phyloP scores from a whole-genome alignment of 2,113 vertebrate genomes.

The Zosterops lateralis region DNA sequence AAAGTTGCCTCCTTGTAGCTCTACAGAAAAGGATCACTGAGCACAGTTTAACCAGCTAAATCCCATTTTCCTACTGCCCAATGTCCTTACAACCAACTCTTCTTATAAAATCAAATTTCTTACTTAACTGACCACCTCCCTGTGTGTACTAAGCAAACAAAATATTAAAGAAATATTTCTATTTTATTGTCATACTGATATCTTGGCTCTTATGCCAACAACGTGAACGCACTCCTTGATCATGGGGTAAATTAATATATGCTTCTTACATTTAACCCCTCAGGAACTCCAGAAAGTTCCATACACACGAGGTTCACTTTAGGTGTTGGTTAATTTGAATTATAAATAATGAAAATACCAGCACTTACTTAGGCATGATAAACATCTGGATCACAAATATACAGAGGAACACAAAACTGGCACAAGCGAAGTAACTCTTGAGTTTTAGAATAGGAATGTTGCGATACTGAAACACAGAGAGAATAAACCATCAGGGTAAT shows the following conservation, averaged over 20 bases:
- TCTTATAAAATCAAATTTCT: neutral
- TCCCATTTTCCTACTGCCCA: neutral
- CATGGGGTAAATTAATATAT: neutral
- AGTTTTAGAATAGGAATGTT: constrained; percentile 84
- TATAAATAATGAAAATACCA: neutral
- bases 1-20: neutral
- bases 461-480: constrained; percentile 82
- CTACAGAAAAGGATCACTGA: neutral
- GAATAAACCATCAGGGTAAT: neutral
- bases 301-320: neutral
- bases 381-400: constrained; percentile 88
- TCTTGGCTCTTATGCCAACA: neutral
- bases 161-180: neutral
- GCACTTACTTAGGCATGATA: constrained; percentile 81
- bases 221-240: neutral
- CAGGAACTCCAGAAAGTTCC: neutral
- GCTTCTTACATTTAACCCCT: neutral
- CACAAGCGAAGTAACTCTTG: constrained; percentile 87
- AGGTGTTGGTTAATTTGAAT: neutral
- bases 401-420: constrained; percentile 86
- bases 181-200: neutral
- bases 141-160: neutral
- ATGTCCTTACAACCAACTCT: neutral
- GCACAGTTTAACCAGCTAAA: neutral
- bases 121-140: neutral